A percentile compares a stretch with the other conserved stretches of the same genome.
phyloP scores from a whole-genome alignment of 2,797 vertebrate genomes.

The Taenioides sp. region DNA sequence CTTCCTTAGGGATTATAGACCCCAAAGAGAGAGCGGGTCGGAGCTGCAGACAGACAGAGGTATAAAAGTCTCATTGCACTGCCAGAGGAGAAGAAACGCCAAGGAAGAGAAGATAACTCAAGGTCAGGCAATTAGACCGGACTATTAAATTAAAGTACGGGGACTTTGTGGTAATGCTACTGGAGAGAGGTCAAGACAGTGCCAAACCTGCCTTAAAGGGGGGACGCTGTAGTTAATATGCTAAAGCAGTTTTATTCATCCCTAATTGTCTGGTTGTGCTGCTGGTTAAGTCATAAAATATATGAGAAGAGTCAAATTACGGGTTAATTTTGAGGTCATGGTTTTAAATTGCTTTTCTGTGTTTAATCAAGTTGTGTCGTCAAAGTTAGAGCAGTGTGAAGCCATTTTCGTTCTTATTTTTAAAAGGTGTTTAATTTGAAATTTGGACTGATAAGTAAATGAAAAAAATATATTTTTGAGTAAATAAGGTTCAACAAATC shows the following conservation, averaged over 20 bases:
- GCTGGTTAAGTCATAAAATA: not conserved
- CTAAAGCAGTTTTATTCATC: not conserved
- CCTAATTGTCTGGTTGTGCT: not conserved
- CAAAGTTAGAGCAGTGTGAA: not conserved
- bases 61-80: slow-evolving; percentile 48
- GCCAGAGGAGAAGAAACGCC: slow-evolving; percentile 34
- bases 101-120: slow-evolving; percentile 26
- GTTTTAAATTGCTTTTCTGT: not conserved
- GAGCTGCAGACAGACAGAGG: slow-evolving; percentile 44
- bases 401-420: not conserved
- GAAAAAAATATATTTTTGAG: not conserved
- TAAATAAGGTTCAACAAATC: not conserved
- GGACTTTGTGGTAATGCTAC: not conserved
- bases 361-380: not conserved
- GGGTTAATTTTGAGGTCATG: slow-evolving; percentile 6
- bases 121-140: slow-evolving; percentile 22
- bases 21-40: slow-evolving; percentile 38
- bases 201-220: not conserved
- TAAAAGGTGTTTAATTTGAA: not conserved
- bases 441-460: too few relatives aligned
- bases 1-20: slow-evolving; percentile 20
- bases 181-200: not conserved
- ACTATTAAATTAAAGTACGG: slow-evolving; percentile 11
- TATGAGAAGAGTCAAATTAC: not conserved
- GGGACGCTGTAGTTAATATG: not conserved